Base-by-base conservation (phyloP, 2,113 vertebrate genomes). In the Vidua chalybeata region DNA sequence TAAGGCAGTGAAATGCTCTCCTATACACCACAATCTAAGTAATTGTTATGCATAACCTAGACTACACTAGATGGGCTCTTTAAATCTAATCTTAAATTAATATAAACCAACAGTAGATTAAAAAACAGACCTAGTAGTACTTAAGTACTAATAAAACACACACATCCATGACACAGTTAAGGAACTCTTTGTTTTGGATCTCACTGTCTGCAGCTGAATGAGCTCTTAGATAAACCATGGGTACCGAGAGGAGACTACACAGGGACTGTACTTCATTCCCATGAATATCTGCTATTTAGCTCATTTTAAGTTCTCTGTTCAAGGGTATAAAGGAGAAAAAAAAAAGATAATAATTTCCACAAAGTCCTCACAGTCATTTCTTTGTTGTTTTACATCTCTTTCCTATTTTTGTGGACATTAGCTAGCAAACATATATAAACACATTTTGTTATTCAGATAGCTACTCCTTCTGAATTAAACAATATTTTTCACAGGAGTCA, bases 261-360 rank as follows among this genome's bases (percentile, higher is more conserved):
- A 90, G 80, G 64, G 76, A 52, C 81, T 69, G 64, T 18, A 84
- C 75, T 96, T 80, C 75, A 77, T 80, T 80, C 39, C 2, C 2
- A 67, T 90, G 79, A 96, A 90, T 95, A 93, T 86, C 89, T 79
- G n/a, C 72, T 59, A 39, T 92, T 94, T 85, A 97, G 81, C 9
- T 86, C 13, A 69, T 86, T 85, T 95, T 49, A 82, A 74, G 41
- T 74, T 90, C 55, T 56, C 55, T 78, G 10, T 31, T 23, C 31
- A 78, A 77, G 37, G 22, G 26, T n/a, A 63, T 37, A 77, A 94
- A 86, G 82, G 64, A 84, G 79, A 51, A 71, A 83, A 83, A 35
- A 35, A 83, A 77, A 41, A 45, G 11, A 91, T 21, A 69, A 15
- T 28, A 67, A 67, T 51, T 86, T 74, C 45, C 69, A 10, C 43